Conservation (phyloP, 2,797 vertebrate genomes). For the Sebastes steindachneri region DNA sequence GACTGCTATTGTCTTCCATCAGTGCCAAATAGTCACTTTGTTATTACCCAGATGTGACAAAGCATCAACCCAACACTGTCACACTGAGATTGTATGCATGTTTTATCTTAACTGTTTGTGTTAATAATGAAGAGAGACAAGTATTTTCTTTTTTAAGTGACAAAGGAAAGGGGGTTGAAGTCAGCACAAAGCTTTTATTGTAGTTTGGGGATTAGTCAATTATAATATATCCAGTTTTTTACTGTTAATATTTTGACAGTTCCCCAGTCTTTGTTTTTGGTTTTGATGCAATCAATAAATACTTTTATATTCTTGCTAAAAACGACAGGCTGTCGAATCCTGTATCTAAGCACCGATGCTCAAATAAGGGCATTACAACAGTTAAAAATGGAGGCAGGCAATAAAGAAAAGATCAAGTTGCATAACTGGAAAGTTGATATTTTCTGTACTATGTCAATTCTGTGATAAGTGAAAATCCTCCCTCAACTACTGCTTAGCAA, state of each 20-base stretch:
- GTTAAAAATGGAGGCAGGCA: background rate
- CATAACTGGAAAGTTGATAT: background rate
- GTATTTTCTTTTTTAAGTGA: constrained; percentile 6
- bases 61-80: constrained; percentile 13
- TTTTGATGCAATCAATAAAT: background rate
- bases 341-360: background rate
- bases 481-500: no score
- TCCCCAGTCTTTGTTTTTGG: background rate
- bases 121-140: background rate
- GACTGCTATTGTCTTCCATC: constrained; percentile 5
- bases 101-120: background rate
- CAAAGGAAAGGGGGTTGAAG: background rate
- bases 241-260: background rate
- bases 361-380: background rate
- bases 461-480: background rate
- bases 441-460: background rate
- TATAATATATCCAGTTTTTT: background rate
- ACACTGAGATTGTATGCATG: background rate
- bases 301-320: background rate
- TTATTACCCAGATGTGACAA: constrained; percentile 31
- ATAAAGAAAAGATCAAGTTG: background rate
- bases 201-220: background rate
- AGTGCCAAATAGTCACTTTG: constrained; percentile 25
- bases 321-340: background rate
- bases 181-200: background rate